phyloP scores from a whole-genome alignment of 2,797 vertebrate genomes.

The Epinephelus awoara region DNA sequence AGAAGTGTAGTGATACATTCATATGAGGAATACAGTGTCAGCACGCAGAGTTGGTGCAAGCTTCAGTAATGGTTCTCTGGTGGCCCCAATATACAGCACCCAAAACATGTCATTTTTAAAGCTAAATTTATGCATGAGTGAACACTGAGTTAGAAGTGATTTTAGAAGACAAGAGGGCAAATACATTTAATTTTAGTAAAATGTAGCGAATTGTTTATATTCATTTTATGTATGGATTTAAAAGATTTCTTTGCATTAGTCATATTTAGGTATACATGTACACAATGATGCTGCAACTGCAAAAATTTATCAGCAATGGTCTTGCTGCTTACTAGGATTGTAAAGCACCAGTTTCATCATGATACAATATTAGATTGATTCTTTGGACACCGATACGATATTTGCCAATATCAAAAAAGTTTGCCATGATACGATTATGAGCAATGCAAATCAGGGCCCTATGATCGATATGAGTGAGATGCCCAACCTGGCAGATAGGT shows the following conservation, averaged over 20 bases:
- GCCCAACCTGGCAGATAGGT: no score
- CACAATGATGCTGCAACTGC: neutral
- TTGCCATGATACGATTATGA: no score
- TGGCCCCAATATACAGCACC: slow-evolving; percentile 2
- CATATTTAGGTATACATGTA: neutral
- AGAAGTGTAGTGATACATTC: neutral
- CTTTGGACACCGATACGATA: no score
- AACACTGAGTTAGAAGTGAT: neutral
- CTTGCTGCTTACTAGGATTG: neutral
- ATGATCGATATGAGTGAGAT: no score
- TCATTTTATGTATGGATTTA: neutral
- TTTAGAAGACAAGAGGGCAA: neutral
- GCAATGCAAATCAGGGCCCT: no score
- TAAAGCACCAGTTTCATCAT: no score
- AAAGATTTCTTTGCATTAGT: neutral
- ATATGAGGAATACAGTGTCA: slow-evolving; percentile 1
- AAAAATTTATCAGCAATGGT: neutral
- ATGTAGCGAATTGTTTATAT: neutral
- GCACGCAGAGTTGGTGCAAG: neutral
- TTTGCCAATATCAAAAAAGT: no score
- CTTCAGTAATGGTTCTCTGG: neutral
- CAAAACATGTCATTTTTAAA: slow-evolving; percentile 8
- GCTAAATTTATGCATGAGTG: slow-evolving; percentile 2
- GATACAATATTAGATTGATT: no score
- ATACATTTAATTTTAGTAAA: neutral